Conservation (phyloP, 2,888 invertebrate species). For the Labia minor region DNA sequence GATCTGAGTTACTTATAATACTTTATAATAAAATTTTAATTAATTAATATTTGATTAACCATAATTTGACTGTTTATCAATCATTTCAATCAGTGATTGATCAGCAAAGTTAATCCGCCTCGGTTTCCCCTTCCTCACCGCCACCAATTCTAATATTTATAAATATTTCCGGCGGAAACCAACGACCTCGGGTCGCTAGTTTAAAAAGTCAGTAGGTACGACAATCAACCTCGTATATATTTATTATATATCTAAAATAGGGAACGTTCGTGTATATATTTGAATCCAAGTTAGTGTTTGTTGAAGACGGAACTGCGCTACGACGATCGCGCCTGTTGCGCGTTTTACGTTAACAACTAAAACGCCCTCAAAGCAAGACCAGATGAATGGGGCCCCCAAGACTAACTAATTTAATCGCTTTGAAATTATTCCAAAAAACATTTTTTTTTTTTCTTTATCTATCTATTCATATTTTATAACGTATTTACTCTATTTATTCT, state of each 20-base stretch:
- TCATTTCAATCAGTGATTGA: too few relatives aligned
- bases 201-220: background rate
- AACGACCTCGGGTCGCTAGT: constrained; percentile 1
- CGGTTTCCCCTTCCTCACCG: too few relatives aligned
- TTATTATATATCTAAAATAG: background rate
- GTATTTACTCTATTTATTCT: too few relatives aligned
- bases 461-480: too few relatives aligned
- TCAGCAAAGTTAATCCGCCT: too few relatives aligned
- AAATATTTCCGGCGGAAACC: constrained; percentile 3
- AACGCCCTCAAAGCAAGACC: background rate
- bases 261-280: background rate
- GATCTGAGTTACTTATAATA: too few relatives aligned
- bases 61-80: too few relatives aligned
- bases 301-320: constrained; percentile 4
- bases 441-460: too few relatives aligned
- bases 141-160: background rate
- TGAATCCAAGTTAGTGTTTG: background rate
- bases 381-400: background rate
- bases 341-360: background rate
- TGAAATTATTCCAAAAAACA: too few relatives aligned
- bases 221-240: background rate
- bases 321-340: background rate
- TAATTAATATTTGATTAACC: too few relatives aligned
- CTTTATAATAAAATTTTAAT: too few relatives aligned
- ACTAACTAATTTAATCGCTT: too few relatives aligned